Conservation (phyloP, 2,797 vertebrate genomes). For the Anguilla obscura region DNA sequence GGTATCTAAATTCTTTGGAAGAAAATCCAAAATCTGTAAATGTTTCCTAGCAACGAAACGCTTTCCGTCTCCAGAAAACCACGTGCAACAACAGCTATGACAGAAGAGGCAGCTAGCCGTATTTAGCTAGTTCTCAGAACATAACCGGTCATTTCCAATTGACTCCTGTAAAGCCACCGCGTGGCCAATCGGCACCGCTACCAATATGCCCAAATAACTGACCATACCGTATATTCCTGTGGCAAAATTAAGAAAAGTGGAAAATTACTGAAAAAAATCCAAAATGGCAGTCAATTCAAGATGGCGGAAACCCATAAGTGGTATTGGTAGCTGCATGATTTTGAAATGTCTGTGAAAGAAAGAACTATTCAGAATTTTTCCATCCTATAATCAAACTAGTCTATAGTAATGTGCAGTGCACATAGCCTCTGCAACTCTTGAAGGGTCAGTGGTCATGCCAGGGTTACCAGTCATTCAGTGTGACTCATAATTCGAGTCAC, state of each 20-base stretch:
- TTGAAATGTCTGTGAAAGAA: too few species aligned
- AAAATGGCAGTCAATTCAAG: too few species aligned
- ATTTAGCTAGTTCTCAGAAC: neutral
- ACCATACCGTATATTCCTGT: too few species aligned
- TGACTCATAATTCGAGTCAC: constrained; percentile 64
- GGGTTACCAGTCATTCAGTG: constrained; percentile 46
- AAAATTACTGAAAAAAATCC: too few species aligned
- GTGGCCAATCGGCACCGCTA: neutral
- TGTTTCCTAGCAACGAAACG: constrained; percentile 25
- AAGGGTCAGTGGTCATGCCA: constrained; percentile 59
- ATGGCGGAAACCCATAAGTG: too few species aligned
- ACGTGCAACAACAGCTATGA: neutral
- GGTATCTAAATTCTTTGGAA: neutral
- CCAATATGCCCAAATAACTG: neutral
- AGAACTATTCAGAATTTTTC: too few species aligned
- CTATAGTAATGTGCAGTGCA: constrained; percentile 34
- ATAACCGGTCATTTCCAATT: neutral
- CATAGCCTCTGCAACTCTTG: constrained; percentile 53
- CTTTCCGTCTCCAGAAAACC: neutral
- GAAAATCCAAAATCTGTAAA: neutral
- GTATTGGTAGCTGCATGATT: too few species aligned
- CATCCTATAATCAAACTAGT: too few species aligned
- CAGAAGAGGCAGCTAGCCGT: neutral
- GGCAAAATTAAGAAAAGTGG: too few species aligned
- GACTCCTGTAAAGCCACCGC: neutral